These are phyloP conservation scores for Centruroides vittatus DNA, from an alignment of 1,140 invertebrate species.

Conservation along the genomic window DNA sequence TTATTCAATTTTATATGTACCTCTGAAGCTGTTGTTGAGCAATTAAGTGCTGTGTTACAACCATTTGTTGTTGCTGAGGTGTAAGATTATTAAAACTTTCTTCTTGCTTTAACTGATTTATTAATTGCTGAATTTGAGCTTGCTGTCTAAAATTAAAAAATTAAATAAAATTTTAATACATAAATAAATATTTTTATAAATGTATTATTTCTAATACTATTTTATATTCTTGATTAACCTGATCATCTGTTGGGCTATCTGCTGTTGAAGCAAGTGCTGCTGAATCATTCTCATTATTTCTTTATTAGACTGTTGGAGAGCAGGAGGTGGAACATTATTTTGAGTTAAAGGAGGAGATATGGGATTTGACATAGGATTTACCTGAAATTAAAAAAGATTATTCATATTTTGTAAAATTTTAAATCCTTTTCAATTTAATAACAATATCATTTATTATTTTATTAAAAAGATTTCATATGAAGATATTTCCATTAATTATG, in stretches of 20 bases:
- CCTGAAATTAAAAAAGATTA: neutral
- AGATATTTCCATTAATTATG: too few relatives aligned
- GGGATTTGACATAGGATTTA: slow-evolving; percentile 16
- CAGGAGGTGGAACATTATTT: slow-evolving; percentile 7
- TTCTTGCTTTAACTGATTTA: slow-evolving; percentile 44
- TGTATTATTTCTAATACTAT: too few relatives aligned
- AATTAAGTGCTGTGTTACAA: slow-evolving; percentile 16
- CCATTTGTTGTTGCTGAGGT: slow-evolving; percentile 43
- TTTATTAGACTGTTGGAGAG: slow-evolving; percentile 16
- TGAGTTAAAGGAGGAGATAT: slow-evolving; percentile 17
- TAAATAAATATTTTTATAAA: too few relatives aligned
- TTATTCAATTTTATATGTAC: neutral
- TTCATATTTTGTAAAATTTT: too few relatives aligned
- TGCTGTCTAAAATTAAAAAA: slow-evolving; percentile 12
- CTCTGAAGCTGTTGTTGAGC: slow-evolving; percentile 2
- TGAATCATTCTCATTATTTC: slow-evolving; percentile 25
- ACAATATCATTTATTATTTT: too few relatives aligned
- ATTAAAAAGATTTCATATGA: too few relatives aligned
- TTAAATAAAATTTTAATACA: too few relatives aligned
- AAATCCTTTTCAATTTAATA: too few relatives aligned
- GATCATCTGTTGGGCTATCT: slow-evolving; percentile 25
- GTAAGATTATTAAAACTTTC: slow-evolving; percentile 45
- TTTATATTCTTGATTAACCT: neutral
- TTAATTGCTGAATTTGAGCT: slow-evolving; percentile 30
- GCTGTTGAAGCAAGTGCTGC: slow-evolving; percentile 33